Evolutionary conservation across 2,113 vertebrate genomes (phyloP).

Genomic region (Actinemys pallida): DNA sequence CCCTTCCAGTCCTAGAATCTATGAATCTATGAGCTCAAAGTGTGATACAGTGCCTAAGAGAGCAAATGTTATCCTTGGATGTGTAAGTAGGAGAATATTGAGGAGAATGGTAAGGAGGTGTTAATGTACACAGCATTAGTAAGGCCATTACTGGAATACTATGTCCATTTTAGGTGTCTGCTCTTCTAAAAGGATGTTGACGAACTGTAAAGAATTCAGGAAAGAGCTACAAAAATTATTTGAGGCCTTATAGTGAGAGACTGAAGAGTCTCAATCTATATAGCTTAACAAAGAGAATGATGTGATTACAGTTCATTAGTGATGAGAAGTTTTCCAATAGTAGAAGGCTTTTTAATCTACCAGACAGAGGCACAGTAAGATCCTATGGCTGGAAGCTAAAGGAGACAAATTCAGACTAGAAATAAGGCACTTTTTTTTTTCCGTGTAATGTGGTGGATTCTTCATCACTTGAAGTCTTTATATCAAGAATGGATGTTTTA

Average conservation of each 20-base stretch:
- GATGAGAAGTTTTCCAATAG: neutral
- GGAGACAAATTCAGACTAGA: neutral
- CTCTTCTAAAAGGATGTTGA: neutral
- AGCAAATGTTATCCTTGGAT: neutral
- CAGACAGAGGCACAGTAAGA: neutral
- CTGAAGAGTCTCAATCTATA: neutral
- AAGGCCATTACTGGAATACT: neutral
- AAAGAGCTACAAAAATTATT: neutral
- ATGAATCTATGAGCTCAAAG: neutral
- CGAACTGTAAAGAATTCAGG: neutral
- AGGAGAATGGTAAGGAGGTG: neutral
- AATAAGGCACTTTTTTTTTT: neutral
- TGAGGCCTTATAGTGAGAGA: neutral
- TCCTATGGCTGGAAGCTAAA: neutral
- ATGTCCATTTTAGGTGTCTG: neutral
- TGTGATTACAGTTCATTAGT: neutral
- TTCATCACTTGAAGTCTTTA: slow-evolving; percentile 52
- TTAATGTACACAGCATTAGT: neutral
- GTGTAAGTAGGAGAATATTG: neutral
- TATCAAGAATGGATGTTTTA: slow-evolving; percentile 56
- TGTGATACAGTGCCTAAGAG: neutral
- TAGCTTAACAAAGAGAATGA: neutral
- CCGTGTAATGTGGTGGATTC: slow-evolving; percentile 32
- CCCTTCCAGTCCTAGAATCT: too few species aligned
- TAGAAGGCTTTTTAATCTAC: neutral